phyloP scores from a whole-genome alignment of 2,113 vertebrate genomes.

The Syngnathoides biaculeatus region DNA sequence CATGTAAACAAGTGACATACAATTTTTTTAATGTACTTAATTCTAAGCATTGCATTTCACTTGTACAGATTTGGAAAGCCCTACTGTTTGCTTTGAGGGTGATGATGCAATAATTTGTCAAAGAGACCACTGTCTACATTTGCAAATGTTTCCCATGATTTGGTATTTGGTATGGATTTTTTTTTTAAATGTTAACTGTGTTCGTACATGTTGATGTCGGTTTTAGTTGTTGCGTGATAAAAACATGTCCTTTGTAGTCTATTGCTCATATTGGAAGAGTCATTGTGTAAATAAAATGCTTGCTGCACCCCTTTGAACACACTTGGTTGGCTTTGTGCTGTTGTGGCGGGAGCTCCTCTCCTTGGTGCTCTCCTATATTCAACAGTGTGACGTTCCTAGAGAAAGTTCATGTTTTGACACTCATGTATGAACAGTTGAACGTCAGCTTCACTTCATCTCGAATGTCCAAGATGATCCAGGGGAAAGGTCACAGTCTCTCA shows the following conservation, averaged over 20 bases:
- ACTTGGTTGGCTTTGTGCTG: background rate
- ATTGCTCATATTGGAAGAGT: slow-evolving; percentile 38
- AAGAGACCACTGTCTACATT: background rate
- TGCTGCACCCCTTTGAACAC: background rate
- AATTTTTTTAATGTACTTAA: slow-evolving; percentile 9
- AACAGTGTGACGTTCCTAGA: slow-evolving; percentile 23
- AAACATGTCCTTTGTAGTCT: slow-evolving; percentile 27
- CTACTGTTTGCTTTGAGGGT: background rate
- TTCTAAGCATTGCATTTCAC: background rate
- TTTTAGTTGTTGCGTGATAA: slow-evolving; percentile 42
- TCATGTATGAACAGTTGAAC: background rate
- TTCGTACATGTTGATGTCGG: slow-evolving; percentile 59
- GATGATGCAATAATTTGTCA: background rate
- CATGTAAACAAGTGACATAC: background rate
- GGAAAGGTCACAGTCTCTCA: background rate
- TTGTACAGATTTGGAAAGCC: background rate
- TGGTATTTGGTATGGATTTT: slow-evolving; percentile 7
- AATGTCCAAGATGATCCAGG: slow-evolving; percentile 4
- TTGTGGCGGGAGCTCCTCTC: slow-evolving; percentile 6
- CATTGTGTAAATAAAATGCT: slow-evolving; percentile 21
- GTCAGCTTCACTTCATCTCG: background rate
- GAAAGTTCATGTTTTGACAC: background rate
- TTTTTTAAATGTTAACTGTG: slow-evolving; percentile 30
- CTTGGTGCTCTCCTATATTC: slow-evolving; percentile 12
- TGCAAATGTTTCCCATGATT: background rate